These are phyloP conservation scores for Notoglanidium macrostoma DNA, from an alignment of 2,797 vertebrate species.

Conservation along the genomic window DNA sequence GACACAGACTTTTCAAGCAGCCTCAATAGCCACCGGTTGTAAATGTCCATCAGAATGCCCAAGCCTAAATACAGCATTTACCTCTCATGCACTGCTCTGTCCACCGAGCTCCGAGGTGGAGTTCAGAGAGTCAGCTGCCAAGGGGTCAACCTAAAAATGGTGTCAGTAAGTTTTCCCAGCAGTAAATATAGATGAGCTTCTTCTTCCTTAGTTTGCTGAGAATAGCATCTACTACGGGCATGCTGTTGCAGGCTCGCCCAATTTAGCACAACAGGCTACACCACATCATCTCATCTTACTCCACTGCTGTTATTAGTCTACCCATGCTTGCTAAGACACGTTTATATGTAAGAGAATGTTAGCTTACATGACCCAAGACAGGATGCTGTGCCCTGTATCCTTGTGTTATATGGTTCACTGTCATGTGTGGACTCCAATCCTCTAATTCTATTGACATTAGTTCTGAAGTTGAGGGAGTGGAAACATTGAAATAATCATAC, in stretches of 20 bases:
- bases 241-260: conserved; percentile 54
- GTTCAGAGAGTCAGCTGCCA: conserved; percentile 58
- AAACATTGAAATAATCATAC: background rate
- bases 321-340: conserved; percentile 22
- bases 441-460: background rate
- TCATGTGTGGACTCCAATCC: background rate
- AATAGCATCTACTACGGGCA: conserved; percentile 73
- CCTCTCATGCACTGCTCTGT: conserved; percentile 59
- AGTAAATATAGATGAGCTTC: conserved; percentile 73
- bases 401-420: background rate
- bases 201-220: conserved; percentile 75
- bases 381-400: too few relatives aligned
- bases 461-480: background rate
- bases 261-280: conserved; percentile 66
- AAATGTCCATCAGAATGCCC: conserved; percentile 75
- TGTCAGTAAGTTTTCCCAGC: conserved; percentile 74
- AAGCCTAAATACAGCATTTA: conserved; percentile 67
- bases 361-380: background rate
- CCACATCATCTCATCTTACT: conserved; percentile 61
- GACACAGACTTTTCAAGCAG: conserved; percentile 51
- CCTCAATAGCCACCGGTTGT: conserved; percentile 71
- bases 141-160: conserved; percentile 70
- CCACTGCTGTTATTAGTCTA: conserved; percentile 42
- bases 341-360: background rate
- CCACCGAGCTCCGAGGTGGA: conserved; percentile 49